Evolutionary conservation across 2,113 vertebrate genomes (phyloP), one percentile per base, ranked within the genome.

Genomic region (Arenaria interpres): DNA sequence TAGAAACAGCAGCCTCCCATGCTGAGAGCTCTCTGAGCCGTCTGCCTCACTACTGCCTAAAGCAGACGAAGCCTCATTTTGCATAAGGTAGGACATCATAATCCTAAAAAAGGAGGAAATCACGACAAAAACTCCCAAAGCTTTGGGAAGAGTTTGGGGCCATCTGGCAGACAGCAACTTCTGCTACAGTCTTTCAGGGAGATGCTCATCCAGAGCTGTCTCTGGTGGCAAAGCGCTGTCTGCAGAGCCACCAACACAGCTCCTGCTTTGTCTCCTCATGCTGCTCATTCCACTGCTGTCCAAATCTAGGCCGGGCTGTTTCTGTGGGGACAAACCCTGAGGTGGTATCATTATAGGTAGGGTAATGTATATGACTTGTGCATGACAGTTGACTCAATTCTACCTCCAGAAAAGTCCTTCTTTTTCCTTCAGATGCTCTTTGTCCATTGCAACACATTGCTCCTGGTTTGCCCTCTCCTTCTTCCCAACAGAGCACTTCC

Each of bases 81-180:
- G 45, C 62, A 69, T 45, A 50, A 95, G 60, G 35, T 45, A 89
- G 79, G 72, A 67, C 63, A 90, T 80, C 82, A 74, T 12, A 88
- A 63, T 54, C 68, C 75, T 94, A 74, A 87, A 93, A 89, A 60
- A 72, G 57, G 30, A 87, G 53, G 53, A 91, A 82, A 95, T 79
- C 45, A 82, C 0, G 6, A 95, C 80, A 89, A 81, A 88, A 78
- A 89, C 35, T 94, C 46, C 43, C 48, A 89, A 85, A 92, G 56
- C 48, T 77, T 66, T 81, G 68, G 66, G 86, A 92, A 93, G 88
- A 81, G 89, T 87, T 45, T 5, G 8, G 48, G 62, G 76, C 92
- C 88, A 88, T 89, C 80, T 94, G 92, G 79, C 90, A 96, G 90
- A 75, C 76, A 87, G 86, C 57, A 48, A 93, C 72, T 72, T 93